Conservation (phyloP, 2,888 invertebrate genomes). For the Seira ritae region DNA sequence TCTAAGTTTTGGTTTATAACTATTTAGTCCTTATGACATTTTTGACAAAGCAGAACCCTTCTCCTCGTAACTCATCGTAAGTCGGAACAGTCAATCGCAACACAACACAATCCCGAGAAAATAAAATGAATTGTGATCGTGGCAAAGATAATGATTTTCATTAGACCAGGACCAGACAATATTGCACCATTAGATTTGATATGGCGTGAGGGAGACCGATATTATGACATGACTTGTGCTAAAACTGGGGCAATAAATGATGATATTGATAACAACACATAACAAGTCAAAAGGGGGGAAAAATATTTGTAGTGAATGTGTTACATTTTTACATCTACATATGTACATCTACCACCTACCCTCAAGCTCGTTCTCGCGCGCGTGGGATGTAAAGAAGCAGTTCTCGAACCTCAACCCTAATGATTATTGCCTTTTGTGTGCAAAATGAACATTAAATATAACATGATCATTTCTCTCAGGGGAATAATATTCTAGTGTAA, state of each 20-base stretch:
- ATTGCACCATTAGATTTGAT: no score
- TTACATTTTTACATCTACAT: no score
- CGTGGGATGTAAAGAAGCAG: background rate
- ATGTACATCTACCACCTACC: no score
- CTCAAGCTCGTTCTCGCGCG: background rate
- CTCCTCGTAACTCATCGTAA: no score
- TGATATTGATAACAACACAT: background rate
- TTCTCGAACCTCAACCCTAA: no score
- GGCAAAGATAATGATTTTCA: constrained; percentile 57
- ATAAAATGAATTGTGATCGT: constrained; percentile 50
- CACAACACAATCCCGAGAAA: constrained; percentile 3
- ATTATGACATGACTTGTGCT: background rate
- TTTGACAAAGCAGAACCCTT: no score
- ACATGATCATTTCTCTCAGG: no score
- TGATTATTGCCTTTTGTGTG: background rate
- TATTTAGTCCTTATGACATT: no score
- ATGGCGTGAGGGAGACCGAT: background rate
- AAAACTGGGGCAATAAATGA: background rate
- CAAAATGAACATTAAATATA: no score
- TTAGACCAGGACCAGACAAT: background rate
- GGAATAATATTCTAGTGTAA: constrained; percentile 5
- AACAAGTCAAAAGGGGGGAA: background rate
- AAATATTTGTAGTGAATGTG: background rate
- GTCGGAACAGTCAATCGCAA: no score
- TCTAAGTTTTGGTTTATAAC: no score